Conservation (phyloP, 2,797 vertebrate species). For the Chromis chromis region DNA sequence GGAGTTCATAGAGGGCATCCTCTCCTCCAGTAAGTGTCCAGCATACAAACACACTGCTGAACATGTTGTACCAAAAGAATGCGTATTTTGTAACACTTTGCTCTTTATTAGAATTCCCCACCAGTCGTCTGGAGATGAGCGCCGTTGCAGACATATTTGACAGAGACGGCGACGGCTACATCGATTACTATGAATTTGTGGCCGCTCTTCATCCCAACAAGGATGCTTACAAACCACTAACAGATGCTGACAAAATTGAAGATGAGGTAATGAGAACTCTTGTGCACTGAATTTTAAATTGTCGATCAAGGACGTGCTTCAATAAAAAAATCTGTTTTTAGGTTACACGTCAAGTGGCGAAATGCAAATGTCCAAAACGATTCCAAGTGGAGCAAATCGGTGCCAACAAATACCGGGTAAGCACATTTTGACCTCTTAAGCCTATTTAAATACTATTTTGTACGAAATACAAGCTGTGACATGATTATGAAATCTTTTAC, state of each 20-base stretch:
- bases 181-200: slow-evolving; percentile 99
- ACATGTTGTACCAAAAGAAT: background rate
- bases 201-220: slow-evolving; percentile 99
- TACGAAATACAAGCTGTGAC: slow-evolving; percentile 8
- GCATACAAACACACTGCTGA: background rate
- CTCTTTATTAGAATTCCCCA: slow-evolving; percentile 91
- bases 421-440: slow-evolving; percentile 42
- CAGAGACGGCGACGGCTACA: slow-evolving; percentile 98
- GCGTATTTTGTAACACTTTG: slow-evolving; percentile 7
- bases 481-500: slow-evolving; percentile 10
- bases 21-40: slow-evolving; percentile 95
- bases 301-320: background rate
- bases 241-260: slow-evolving; percentile 99
- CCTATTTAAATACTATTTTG: background rate
- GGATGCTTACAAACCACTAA: slow-evolving; percentile 97
- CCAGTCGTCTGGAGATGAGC: slow-evolving; percentile 98
- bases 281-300: background rate
- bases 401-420: slow-evolving; percentile 99
- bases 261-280: slow-evolving; percentile 89
- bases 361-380: slow-evolving; percentile 99
- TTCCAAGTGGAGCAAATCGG: slow-evolving; percentile 99
- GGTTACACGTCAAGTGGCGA: slow-evolving; percentile 98
- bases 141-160: slow-evolving; percentile 99
- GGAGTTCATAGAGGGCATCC: slow-evolving; percentile 98
- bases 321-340: slow-evolving; percentile 60